Conservation (phyloP, 2,797 vertebrate species). For the Lagodon rhomboides region DNA sequence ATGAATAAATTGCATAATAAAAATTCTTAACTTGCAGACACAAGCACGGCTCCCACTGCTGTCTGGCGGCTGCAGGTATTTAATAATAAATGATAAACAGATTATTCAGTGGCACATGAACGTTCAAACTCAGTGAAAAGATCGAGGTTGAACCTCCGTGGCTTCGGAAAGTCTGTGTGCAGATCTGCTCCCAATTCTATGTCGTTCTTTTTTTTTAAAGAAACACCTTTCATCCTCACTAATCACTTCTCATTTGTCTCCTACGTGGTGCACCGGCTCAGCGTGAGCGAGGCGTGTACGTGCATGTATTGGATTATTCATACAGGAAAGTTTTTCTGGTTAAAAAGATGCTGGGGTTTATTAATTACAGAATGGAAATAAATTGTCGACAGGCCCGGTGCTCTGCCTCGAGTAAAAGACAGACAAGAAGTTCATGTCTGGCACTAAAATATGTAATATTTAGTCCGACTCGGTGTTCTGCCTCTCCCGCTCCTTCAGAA, state of each 20-base stretch:
- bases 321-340: neutral
- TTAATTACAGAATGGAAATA: conserved; percentile 17
- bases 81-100: neutral
- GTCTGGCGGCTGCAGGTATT: neutral
- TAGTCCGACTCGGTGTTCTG: conserved; percentile 14
- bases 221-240: neutral
- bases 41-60: neutral
- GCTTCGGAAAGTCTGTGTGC: neutral
- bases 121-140: neutral
- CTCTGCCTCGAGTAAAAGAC: neutral
- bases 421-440: neutral
- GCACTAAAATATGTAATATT: conserved; percentile 30
- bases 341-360: neutral
- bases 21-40: neutral
- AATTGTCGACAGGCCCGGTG: conserved; percentile 2
- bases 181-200: neutral
- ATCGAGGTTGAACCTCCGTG: too few species aligned
- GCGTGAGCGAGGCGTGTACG: neutral
- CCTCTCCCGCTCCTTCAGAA: conserved; percentile 13
- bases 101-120: neutral
- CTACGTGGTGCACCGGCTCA: neutral
- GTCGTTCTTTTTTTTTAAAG: neutral
- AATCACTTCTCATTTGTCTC: neutral
- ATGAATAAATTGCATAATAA: neutral
- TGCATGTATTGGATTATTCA: neutral